phyloP scores from a whole-genome alignment of 1,140 invertebrate species.

The Octopus sinensis region DNA sequence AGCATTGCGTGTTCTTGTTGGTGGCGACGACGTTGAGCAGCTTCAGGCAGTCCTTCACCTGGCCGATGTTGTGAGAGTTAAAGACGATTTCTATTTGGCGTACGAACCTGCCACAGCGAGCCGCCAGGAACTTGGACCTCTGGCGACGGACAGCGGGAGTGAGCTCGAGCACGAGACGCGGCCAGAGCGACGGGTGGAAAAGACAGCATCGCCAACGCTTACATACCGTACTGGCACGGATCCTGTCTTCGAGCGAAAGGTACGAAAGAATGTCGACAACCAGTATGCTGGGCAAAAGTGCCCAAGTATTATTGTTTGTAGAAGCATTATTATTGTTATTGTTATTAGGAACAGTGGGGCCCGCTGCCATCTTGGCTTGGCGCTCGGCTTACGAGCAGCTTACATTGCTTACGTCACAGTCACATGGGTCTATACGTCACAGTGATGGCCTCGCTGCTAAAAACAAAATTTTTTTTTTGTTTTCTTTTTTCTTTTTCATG shows the following conservation, averaged over 20 bases:
- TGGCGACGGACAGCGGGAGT: conserved; percentile 54
- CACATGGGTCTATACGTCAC: not conserved
- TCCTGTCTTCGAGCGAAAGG: conserved; percentile 61
- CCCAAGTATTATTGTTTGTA: conserved; percentile 32
- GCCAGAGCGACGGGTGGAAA: conserved; percentile 66
- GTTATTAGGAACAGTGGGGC: not conserved
- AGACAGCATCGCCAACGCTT: conserved; percentile 66
- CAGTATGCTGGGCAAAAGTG: conserved; percentile 64
- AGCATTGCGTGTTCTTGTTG: conserved; percentile 52
- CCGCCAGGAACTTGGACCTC: conserved; percentile 55
- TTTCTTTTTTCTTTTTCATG: not conserved
- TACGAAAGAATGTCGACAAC: conserved; percentile 67
- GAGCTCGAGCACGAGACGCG: conserved; percentile 55
- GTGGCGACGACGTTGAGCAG: conserved; percentile 46
- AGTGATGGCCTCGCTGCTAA: not conserved
- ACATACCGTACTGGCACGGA: conserved; percentile 64
- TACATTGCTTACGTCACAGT: not conserved
- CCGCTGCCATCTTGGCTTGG: conserved; percentile 10
- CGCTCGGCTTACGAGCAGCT: not conserved
- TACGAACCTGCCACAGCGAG: conserved; percentile 58
- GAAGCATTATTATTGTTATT: not conserved
- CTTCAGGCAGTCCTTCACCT: conserved; percentile 49
- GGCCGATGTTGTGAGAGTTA: conserved; percentile 53
- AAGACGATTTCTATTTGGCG: conserved; percentile 56
- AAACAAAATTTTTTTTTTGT: not conserved